Conservation (phyloP, 2,797 vertebrate species). For the Hydrophis major region DNA sequence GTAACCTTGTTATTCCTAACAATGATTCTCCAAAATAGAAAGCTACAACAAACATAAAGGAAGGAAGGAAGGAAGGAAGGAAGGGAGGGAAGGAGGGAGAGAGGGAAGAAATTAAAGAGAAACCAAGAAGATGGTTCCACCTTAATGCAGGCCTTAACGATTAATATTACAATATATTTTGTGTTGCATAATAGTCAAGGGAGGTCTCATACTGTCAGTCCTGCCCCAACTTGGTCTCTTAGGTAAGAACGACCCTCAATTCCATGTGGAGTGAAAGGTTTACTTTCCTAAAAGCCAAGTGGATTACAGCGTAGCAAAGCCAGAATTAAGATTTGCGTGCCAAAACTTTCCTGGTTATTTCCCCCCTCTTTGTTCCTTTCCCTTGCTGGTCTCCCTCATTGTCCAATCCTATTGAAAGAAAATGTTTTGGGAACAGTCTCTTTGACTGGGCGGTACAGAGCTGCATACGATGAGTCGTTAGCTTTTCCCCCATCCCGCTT, state of each 20-base stretch:
- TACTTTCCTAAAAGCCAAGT: neutral
- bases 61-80: neutral
- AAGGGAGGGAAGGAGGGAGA: neutral
- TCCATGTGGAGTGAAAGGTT: neutral
- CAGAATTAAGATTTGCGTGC: neutral
- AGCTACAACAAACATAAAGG: neutral
- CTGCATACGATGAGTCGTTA: neutral
- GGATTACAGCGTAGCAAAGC: neutral
- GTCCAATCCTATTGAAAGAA: neutral
- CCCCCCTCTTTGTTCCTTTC: neutral
- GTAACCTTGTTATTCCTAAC: too few species aligned
- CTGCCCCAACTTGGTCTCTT: neutral
- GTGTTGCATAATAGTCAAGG: neutral
- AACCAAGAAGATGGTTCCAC: neutral
- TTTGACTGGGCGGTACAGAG: neutral
- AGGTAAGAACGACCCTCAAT: neutral
- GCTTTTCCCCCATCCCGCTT: neutral
- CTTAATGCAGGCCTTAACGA: neutral
- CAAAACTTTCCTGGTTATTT: neutral
- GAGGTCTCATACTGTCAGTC: constrained; percentile 26
- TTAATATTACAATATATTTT: neutral
- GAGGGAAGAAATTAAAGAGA: neutral
- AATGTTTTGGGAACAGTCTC: neutral
- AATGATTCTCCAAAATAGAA: neutral
- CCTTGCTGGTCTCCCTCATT: neutral